Percentiles rank a stretch among this genome's conserved stretches.
phyloP scores from a whole-genome alignment of 2,113 vertebrate species.

The Camelus bactrianus region DNA sequence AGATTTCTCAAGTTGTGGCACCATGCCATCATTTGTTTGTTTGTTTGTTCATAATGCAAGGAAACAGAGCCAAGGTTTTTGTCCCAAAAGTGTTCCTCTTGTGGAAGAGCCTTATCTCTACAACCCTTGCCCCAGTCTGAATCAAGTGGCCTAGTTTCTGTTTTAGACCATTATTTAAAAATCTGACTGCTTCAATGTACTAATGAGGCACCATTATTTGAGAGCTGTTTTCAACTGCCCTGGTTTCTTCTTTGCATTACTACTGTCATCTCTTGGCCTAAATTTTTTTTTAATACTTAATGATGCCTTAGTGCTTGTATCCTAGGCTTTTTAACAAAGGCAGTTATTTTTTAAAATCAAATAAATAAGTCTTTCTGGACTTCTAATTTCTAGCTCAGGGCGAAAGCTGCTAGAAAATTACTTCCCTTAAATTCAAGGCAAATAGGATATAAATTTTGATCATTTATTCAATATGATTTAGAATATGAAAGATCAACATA shows the following conservation, averaged over 20 bases:
- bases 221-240: conserved; percentile 58
- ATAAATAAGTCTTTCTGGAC: conserved; percentile 40
- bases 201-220: conserved; percentile 70
- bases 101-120: not conserved
- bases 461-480: conserved; percentile 49
- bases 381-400: conserved; percentile 13
- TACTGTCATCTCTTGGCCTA: conserved; percentile 63
- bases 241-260: conserved; percentile 66
- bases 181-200: conserved; percentile 20
- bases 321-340: conserved; percentile 56
- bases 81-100: not conserved
- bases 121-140: not conserved
- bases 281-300: conserved; percentile 70
- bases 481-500: not conserved
- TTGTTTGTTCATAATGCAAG: conserved; percentile 21
- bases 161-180: conserved; percentile 70
- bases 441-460: conserved; percentile 31
- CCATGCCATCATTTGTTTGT: not conserved
- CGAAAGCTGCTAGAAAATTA: not conserved
- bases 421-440: not conserved
- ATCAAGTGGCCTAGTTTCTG: conserved; percentile 55
- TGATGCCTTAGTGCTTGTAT: conserved; percentile 49
- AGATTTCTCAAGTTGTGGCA: not conserved
- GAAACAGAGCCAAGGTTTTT: not conserved
- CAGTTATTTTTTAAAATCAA: conserved; percentile 66